A percentile compares a stretch with the other conserved stretches of the same genome.
Evolutionary conservation across 2,113 vertebrate species (phyloP).

Genomic region (Eupsittula cactorum): DNA sequence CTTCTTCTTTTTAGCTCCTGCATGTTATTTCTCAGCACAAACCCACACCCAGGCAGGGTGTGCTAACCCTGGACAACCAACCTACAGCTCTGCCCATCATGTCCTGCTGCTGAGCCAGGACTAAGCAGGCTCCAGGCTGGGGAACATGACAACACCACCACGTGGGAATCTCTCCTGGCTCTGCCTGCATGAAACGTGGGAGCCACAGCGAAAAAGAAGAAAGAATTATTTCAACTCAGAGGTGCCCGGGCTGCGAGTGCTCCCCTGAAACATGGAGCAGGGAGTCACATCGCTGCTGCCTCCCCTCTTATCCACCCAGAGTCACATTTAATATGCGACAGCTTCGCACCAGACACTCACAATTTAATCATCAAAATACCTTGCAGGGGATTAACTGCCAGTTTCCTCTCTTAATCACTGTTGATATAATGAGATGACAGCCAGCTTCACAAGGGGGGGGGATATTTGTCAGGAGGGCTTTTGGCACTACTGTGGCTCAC

Average conservation of each 20-base stretch:
- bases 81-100: rapidly evolving
- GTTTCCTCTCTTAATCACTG: constrained; percentile 16
- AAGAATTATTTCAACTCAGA: not conserved
- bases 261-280: not conserved
- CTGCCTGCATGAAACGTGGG: not conserved
- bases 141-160: not conserved
- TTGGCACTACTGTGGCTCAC: not conserved
- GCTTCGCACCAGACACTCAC: not conserved
- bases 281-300: not conserved
- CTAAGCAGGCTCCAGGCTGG: not conserved
- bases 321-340: not conserved
- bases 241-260: rapidly evolving
- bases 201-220: not conserved
- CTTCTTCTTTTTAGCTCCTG: not conserved
- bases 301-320: not conserved
- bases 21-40: not conserved
- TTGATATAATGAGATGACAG: constrained; percentile 24
- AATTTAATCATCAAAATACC: constrained; percentile 26
- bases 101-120: not conserved
- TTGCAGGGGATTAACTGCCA: constrained; percentile 38
- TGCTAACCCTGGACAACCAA: not conserved
- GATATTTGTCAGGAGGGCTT: not conserved
- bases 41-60: rapidly evolving
- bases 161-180: not conserved
- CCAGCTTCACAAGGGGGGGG: not conserved